Percentiles rank a stretch among this genome's conserved stretches.
Evolutionary conservation across 2,888 invertebrate species (phyloP).

Genomic region (Sialis fuliginosa): DNA sequence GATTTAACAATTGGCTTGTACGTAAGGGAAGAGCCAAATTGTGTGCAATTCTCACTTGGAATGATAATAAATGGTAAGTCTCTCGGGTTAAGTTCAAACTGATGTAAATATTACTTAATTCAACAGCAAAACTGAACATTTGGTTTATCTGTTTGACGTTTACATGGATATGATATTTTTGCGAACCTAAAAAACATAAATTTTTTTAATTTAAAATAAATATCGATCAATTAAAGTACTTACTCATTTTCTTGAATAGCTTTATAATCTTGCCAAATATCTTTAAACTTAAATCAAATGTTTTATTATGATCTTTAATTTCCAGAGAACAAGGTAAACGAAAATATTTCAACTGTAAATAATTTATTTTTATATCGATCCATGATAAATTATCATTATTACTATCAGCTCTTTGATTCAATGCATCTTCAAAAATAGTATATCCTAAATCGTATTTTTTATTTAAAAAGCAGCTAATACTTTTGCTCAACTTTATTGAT

Average conservation of each 20-base stretch:
- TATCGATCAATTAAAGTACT: background rate
- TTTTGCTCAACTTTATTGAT: background rate
- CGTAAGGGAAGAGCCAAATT: background rate
- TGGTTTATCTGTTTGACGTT: background rate
- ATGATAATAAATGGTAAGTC: background rate
- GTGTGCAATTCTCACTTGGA: background rate
- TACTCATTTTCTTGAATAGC: background rate
- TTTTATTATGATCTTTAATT: background rate
- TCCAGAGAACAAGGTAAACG: background rate
- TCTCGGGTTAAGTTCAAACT: background rate
- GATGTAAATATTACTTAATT: background rate
- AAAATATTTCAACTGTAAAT: background rate
- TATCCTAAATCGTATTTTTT: background rate
- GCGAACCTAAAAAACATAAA: too few relatives aligned
- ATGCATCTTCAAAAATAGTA: background rate
- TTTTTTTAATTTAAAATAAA: too few relatives aligned
- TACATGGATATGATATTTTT: too few relatives aligned
- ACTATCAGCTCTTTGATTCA: background rate
- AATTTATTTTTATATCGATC: background rate
- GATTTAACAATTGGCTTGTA: background rate
- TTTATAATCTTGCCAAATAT: background rate
- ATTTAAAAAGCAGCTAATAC: background rate
- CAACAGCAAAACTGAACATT: background rate
- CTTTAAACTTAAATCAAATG: background rate
- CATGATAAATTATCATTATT: background rate